These are phyloP conservation scores for Acrobasis suavella DNA, from an alignment of 2,888 invertebrate genomes.

Conservation along the genomic window DNA sequence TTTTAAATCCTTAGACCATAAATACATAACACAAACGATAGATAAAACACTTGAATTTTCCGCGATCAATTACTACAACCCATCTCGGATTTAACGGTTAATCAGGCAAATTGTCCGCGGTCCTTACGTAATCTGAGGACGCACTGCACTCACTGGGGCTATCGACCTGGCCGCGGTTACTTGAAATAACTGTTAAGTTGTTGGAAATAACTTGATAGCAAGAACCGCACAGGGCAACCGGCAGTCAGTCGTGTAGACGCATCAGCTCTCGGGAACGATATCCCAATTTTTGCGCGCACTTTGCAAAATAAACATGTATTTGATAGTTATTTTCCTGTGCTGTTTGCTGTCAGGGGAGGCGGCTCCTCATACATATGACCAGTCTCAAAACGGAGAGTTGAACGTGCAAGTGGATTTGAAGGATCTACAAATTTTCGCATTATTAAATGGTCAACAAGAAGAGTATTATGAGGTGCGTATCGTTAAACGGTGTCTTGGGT, in stretches of 20 bases:
- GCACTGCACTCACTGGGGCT: constrained; percentile 70
- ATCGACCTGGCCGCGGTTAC: constrained; percentile 79
- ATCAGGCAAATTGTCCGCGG: constrained; percentile 52
- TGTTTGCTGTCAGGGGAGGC: constrained; percentile 42
- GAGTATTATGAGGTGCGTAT: constrained; percentile 68
- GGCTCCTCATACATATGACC: constrained; percentile 77
- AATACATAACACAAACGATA: too few relatives aligned
- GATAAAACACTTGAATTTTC: background rate
- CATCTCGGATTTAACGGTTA: constrained; percentile 36
- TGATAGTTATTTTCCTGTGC: constrained; percentile 39
- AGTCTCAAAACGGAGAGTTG: constrained; percentile 89
- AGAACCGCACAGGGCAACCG: constrained; percentile 59
- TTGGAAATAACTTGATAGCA: constrained; percentile 74
- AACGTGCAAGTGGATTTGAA: constrained; percentile 91
- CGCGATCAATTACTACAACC: constrained; percentile 17
- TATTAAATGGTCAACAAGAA: constrained; percentile 83
- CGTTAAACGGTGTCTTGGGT: too few relatives aligned
- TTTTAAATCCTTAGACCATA: too few relatives aligned
- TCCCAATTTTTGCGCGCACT: constrained; percentile 33
- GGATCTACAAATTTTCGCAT: constrained; percentile 88
- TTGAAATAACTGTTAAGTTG: constrained; percentile 79
- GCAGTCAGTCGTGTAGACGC: constrained; percentile 46
- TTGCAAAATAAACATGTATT: constrained; percentile 39
- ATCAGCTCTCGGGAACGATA: constrained; percentile 57
- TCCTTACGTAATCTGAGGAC: constrained; percentile 69